Conservation (phyloP, 2,113 vertebrate genomes). For the Cisticola juncidis region DNA sequence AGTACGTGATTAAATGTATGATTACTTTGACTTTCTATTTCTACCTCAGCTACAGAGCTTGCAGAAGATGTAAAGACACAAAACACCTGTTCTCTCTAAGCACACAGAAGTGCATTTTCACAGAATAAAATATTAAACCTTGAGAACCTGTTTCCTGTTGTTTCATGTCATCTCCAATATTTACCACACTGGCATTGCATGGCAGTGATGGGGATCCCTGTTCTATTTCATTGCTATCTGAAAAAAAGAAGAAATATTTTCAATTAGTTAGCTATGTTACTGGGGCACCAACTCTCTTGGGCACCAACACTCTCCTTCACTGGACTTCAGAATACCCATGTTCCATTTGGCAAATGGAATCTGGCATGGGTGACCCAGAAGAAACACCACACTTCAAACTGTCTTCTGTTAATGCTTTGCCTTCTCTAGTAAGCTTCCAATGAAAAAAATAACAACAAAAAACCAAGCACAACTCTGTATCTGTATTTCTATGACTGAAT, state of each 20-base stretch:
- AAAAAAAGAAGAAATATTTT: constrained; percentile 1
- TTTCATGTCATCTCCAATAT: constrained; percentile 63
- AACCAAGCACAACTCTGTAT: neutral
- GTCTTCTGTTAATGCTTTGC: neutral
- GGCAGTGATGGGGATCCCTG: constrained; percentile 39
- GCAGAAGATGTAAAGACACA: neutral
- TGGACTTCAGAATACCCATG: neutral
- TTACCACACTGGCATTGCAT: constrained; percentile 36
- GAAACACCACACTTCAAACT: neutral
- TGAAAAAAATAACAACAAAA: neutral
- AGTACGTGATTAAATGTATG: neutral
- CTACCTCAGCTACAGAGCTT: neutral
- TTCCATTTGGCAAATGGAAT: neutral
- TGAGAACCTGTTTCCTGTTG: constrained; percentile 29
- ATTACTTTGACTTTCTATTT: neutral
- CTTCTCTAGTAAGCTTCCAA: neutral
- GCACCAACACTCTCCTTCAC: neutral
- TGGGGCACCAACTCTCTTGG: neutral
- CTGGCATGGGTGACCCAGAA: neutral
- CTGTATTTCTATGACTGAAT: neutral
- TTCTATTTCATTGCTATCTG: constrained; percentile 69
- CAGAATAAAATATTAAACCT: neutral
- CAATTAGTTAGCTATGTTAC: neutral
- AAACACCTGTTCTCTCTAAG: neutral
- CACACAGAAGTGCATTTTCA: neutral